Conservation (phyloP, 2,888 invertebrate species). For the Machimus rusticus region DNA sequence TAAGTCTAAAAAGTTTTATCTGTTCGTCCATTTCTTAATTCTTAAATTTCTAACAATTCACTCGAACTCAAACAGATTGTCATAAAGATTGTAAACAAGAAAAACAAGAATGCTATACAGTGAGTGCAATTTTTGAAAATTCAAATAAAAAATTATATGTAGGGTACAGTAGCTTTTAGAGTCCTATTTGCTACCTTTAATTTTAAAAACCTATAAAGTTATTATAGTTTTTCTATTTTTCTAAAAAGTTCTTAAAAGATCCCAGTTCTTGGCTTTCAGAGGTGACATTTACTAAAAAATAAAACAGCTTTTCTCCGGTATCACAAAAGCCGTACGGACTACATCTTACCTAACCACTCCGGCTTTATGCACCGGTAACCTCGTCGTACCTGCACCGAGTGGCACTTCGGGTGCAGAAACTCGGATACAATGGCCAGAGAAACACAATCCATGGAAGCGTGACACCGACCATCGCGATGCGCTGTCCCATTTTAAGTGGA, state of each 20-base stretch:
- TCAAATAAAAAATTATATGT: no score
- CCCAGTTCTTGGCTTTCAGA: neutral
- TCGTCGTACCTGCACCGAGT: slow-evolving; percentile 32
- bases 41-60: no score
- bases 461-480: neutral
- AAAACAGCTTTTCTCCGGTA: neutral
- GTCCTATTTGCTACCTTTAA: no score
- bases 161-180: no score
- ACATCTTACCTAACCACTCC: slow-evolving; percentile 34
- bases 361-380: slow-evolving; percentile 38
- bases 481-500: neutral
- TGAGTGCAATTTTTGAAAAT: no score
- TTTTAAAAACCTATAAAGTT: no score
- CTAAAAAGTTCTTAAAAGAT: neutral
- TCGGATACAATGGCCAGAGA: neutral
- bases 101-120: no score
- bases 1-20: no score
- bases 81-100: no score
- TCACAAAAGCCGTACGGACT: neutral
- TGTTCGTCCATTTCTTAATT: no score
- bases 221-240: neutral
- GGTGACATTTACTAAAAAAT: neutral
- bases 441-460: neutral
- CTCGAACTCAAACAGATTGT: no score
- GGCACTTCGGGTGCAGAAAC: slow-evolving; percentile 1